Percentiles rank a stretch among this genome's conserved stretches.
Evolutionary conservation across 1,140 invertebrate species (phyloP).

Genomic region (Penaeus japonicus): DNA sequence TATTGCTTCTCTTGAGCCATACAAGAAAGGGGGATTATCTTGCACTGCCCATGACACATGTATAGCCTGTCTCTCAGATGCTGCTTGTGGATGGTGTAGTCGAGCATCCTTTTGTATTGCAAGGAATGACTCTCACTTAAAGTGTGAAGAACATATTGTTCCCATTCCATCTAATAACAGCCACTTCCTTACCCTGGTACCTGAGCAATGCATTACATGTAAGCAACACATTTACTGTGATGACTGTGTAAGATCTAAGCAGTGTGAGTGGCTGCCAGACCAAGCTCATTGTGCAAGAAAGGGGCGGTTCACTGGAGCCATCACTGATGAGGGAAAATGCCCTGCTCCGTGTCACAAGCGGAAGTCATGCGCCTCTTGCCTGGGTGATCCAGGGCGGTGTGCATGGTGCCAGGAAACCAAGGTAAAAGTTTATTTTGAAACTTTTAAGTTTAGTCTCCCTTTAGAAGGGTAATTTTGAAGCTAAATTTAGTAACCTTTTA

Average conservation of each 20-base stretch:
- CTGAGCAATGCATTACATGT: slow-evolving; percentile 84
- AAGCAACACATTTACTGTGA: slow-evolving; percentile 87
- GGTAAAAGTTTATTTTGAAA: slow-evolving; percentile 57
- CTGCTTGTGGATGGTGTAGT: slow-evolving; percentile 33
- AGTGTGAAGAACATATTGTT: neutral
- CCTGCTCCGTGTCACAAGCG: slow-evolving; percentile 79
- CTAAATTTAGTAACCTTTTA: no score
- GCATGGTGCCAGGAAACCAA: slow-evolving; percentile 93
- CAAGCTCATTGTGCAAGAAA: slow-evolving; percentile 82
- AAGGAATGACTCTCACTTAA: slow-evolving; percentile 10
- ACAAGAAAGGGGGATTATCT: slow-evolving; percentile 72
- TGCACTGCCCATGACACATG: slow-evolving; percentile 84
- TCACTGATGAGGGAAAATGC: slow-evolving; percentile 71
- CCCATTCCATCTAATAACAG: neutral
- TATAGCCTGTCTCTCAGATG: slow-evolving; percentile 85
- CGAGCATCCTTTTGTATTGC: slow-evolving; percentile 65
- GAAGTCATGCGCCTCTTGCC: slow-evolving; percentile 79
- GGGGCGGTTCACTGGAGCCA: slow-evolving; percentile 75
- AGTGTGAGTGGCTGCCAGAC: slow-evolving; percentile 88
- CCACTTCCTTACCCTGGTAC: slow-evolving; percentile 81
- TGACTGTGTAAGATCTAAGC: slow-evolving; percentile 73
- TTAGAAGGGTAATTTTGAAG: no score
- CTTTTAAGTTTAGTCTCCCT: neutral
- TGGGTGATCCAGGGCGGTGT: slow-evolving; percentile 85
- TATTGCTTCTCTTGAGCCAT: slow-evolving; percentile 87